Percentiles rank a stretch among this genome's conserved stretches.
phyloP scores from a whole-genome alignment of 2,113 vertebrate genomes.

The Grallaria varia region DNA sequence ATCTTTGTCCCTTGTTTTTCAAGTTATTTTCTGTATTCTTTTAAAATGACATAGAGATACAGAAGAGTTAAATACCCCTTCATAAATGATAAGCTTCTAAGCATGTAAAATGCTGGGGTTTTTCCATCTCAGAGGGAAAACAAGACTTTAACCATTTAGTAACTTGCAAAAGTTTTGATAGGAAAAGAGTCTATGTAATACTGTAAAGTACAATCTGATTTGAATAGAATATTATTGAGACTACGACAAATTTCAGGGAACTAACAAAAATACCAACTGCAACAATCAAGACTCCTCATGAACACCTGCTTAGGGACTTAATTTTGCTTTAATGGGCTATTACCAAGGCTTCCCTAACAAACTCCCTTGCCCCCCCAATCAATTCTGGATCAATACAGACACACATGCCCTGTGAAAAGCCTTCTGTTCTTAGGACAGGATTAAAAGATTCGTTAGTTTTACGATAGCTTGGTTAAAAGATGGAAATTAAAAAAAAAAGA shows the following conservation, averaged over 20 bases:
- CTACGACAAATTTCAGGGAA: constrained; percentile 39
- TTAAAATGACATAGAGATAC: neutral
- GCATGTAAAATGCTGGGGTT: neutral
- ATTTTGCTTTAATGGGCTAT: constrained; percentile 77
- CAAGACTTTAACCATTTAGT: neutral
- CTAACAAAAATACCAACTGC: constrained; percentile 59
- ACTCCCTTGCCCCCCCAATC: constrained; percentile 56
- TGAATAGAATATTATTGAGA: constrained; percentile 4
- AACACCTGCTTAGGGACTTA: constrained; percentile 76
- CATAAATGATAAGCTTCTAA: neutral
- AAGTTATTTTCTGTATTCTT: neutral
- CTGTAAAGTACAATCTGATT: neutral
- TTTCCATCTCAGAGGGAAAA: neutral
- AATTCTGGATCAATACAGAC: constrained; percentile 80
- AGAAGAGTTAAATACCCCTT: neutral
- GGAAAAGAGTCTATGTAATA: neutral
- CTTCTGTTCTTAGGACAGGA: constrained; percentile 77
- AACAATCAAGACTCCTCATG: constrained; percentile 53
- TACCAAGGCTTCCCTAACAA: constrained; percentile 70
- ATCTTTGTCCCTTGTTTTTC: neutral
- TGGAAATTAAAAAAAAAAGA: neutral
- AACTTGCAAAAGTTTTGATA: constrained; percentile 5
- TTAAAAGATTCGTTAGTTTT: constrained; percentile 73
- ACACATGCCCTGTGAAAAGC: constrained; percentile 65
- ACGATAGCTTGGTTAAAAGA: constrained; percentile 62